Conservation (phyloP, 2,888 invertebrate species). For the Cabera pusaria region DNA sequence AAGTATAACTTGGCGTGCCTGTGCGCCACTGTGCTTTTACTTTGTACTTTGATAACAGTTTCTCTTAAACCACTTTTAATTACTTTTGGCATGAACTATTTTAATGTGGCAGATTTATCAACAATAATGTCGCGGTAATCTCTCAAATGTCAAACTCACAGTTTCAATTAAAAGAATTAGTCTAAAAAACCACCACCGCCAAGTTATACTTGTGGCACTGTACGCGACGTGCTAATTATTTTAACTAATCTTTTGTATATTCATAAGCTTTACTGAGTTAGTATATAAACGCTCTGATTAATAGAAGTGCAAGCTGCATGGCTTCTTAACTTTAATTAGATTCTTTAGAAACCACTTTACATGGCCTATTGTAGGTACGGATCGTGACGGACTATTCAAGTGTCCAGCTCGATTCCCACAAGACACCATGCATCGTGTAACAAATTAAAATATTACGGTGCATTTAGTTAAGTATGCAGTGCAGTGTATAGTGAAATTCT, state of each 20-base stretch:
- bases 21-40: no score
- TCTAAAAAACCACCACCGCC: no score
- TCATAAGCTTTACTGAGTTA: conserved; percentile 4
- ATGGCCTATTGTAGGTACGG: conserved; percentile 34
- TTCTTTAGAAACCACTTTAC: conserved; percentile 30
- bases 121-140: no score
- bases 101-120: no score
- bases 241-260: conserved; percentile 17
- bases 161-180: no score
- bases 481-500: conserved; percentile 44
- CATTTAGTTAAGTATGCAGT: conserved; percentile 57
- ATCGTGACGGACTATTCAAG: conserved; percentile 40
- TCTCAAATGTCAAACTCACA: no score
- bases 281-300: conserved; percentile 8
- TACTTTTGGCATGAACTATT: no score
- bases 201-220: no score
- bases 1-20: no score
- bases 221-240: conserved; percentile 19
- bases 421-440: conserved; percentile 45
- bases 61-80: no score
- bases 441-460: conserved; percentile 73
- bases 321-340: conserved; percentile 21
- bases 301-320: conserved; percentile 4
- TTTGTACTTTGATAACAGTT: no score
- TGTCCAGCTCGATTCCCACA: conserved; percentile 47